Evolutionary conservation across 2,888 invertebrate species (phyloP).

Genomic region (Lydus trimaculatus): DNA sequence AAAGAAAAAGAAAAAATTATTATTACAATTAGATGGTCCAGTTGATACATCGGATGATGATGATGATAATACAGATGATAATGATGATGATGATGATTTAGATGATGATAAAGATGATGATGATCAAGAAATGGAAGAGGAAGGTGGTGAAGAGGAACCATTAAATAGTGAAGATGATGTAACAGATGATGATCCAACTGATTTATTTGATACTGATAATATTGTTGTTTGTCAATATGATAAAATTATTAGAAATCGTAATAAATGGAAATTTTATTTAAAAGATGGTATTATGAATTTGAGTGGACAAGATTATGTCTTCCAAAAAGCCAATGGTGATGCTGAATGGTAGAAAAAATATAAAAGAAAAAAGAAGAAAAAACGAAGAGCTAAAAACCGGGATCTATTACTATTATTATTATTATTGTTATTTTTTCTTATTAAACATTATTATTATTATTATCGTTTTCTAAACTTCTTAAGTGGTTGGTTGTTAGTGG

Average conservation of each 20-base stretch:
- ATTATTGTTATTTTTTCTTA: conserved; percentile 2
- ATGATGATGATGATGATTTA: conserved; percentile 68
- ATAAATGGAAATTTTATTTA: conserved; percentile 99
- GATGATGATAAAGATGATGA: conserved; percentile 73
- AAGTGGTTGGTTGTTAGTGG: no score
- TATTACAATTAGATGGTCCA: conserved; percentile 64
- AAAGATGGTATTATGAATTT: conserved; percentile 99
- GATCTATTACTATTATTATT: conserved; percentile 6
- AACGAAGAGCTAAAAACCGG: no score
- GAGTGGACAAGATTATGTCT: conserved; percentile 97
- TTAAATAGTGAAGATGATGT: conserved; percentile 97
- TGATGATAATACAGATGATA: conserved; percentile 74
- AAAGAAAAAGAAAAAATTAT: conserved; percentile 52
- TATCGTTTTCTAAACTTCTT: not conserved
- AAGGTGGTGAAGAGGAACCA: conserved; percentile 75
- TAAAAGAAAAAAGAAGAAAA: no score
- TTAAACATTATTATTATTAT: not conserved
- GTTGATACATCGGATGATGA: conserved; percentile 76
- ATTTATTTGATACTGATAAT: conserved; percentile 98
- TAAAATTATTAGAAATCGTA: conserved; percentile 98
- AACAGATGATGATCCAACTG: conserved; percentile 93
- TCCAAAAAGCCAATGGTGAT: conserved; percentile 98
- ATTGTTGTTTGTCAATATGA: conserved; percentile 99
- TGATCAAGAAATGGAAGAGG: conserved; percentile 47
- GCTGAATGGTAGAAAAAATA: conserved; percentile 90